Evolutionary conservation across 1,140 invertebrate species (phyloP), one percentile per base, ranked within the genome.

Genomic region (Scaptodrosophila lebanonensis): DNA sequence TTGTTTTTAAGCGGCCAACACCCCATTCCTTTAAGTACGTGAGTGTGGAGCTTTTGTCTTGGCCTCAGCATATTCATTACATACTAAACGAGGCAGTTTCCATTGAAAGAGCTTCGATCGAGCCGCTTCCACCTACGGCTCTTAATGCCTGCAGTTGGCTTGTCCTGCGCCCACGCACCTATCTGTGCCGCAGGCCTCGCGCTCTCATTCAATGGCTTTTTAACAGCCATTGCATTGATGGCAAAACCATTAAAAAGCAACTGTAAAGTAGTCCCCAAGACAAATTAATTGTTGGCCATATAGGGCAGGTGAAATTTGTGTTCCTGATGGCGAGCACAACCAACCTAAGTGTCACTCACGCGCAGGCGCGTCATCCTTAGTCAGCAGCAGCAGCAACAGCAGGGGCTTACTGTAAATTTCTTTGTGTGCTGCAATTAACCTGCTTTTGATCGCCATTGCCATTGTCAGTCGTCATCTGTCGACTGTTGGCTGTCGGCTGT

Each of bases 381-480:
- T 73, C 36, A 47, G 22, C 8, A 3, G 22, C 8, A 3, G 3
- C 2, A 11, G 8, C 32, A 33, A 9, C 6, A 13, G n/a, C n/a
- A n/a, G n/a, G n/a, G n/a, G 71, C 51, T 76, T 76, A 76, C 72
- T 77, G 73, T 79, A 61, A 82, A 79, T 79, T 70, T 82, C 75
- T 82, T 82, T 75, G 66, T 82, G 64, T 42, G 29, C 42, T 68
- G 65, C 38, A 65, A 65, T 65, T 60, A 61, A 65, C 68, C 75
- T 66, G 53, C 50, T 48, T 66, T 22, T 7, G 15, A 2, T 33
- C 12, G 9, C 4, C 11, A n/a, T 15, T 2, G 11, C 5, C 8
- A 38, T 16, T 7, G 35, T 38, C 2, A 16, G 35, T 15, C n/a
- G n/a, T n/a, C n/a, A n/a, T n/a, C n/a, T n/a, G n/a, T n/a, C n/a